Base-by-base conservation (phyloP, 2,113 vertebrate genomes). In the Grus americana region DNA sequence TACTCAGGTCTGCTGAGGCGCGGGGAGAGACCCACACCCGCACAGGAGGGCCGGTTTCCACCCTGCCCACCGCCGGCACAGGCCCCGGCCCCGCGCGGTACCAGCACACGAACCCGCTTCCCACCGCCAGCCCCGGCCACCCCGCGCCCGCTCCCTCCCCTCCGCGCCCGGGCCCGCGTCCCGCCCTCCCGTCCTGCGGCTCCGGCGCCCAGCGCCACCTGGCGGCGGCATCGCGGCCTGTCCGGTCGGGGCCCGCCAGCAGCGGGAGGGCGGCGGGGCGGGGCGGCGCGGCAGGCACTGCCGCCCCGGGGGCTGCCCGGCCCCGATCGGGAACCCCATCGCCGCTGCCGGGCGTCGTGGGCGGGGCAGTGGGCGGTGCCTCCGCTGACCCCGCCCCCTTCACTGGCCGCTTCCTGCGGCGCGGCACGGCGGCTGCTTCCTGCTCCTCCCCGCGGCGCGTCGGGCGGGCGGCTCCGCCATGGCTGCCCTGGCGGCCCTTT, bases 401-500 rank as follows among this genome's bases (percentile, higher is more conserved):
- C 21, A 5, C 9, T 12, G 15, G 12, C 16, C 32, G 71, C 61
- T 93, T 96, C 93, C 95, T 93, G 90, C 36, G 32, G 79, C 68
- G 81, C 72, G 36, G 83, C 52, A 12, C 1, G 4, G 27, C 47
- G 0, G 30, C 70, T 2, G 27, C 66, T 94, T 94, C 91, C 84
- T 63, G 78, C 93, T 70, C 91, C 55, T 58, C 73, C 86, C 65
- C n/a, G 63, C 9, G n/a, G 61, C 26, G 40, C 30, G 54, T 19
- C 32, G 71, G 50, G 72, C 20, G 62, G 47, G 34, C 6, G 38
- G 22, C 44, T 49, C 72, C 24, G 74, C 76, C 67, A 75, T 70
- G 78, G 94, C 19, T 23, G 47, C 15, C 29, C 36, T 82, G 97
- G 94, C 96, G 96, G 94, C 93, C 30, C 87, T 90, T 97, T 97